phyloP scores from a whole-genome alignment of 2,113 vertebrate species.

The Toxotes jaculatrix region DNA sequence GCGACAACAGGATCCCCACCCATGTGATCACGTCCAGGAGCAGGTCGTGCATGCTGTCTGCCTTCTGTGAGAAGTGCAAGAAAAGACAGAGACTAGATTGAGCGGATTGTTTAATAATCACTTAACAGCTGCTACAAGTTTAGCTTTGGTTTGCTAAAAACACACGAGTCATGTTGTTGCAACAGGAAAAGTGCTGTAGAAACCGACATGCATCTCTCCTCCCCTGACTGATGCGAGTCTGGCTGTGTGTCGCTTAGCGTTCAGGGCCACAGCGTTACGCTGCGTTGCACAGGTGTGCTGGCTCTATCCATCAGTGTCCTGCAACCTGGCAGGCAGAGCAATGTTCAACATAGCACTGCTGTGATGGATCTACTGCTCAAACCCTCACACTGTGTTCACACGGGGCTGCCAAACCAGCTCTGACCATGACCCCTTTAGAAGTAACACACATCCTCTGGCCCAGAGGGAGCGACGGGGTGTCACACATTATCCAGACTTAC shows the following conservation, averaged over 20 bases:
- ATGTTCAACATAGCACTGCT: constrained; percentile 69
- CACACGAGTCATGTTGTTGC: constrained; percentile 30
- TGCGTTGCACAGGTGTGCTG: constrained; percentile 73
- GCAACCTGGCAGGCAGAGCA: constrained; percentile 74
- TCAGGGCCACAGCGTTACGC: constrained; percentile 69
- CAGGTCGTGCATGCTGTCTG: constrained; percentile 93
- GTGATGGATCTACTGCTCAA: constrained; percentile 80
- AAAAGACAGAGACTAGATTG: constrained; percentile 25
- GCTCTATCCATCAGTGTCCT: constrained; percentile 81
- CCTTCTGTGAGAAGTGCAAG: constrained; percentile 84
- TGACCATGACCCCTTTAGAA: constrained; percentile 77
- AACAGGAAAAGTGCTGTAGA: constrained; percentile 29
- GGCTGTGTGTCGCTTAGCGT: constrained; percentile 62
- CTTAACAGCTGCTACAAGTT: background rate
- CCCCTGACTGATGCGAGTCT: constrained; percentile 51
- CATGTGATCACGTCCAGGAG: constrained; percentile 97
- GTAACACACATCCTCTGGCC: constrained; percentile 66
- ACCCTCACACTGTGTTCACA: constrained; percentile 70
- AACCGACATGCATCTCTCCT: background rate
- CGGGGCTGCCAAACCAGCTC: constrained; percentile 66
- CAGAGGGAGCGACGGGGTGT: constrained; percentile 51
- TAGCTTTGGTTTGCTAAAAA: constrained; percentile 33
- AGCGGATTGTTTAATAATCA: background rate
- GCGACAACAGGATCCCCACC: constrained; percentile 97
- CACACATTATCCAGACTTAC: constrained; percentile 46